Evolutionary conservation across 2,113 vertebrate genomes (phyloP).

Genomic region (Leucopsar rothschildi): DNA sequence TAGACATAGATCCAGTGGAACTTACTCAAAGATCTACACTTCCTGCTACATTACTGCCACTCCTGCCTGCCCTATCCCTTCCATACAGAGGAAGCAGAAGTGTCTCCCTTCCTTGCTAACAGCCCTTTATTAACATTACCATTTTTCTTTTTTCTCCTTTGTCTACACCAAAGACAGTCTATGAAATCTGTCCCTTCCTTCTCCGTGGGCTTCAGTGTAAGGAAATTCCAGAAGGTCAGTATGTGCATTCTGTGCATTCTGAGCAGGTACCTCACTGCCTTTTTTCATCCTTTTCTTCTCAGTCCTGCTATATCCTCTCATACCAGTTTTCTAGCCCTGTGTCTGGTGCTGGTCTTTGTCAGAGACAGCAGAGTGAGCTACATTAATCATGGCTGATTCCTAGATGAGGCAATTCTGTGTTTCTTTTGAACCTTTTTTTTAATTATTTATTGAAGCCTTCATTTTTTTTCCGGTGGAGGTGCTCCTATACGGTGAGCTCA

Average conservation of each 20-base stretch:
- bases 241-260: not conserved
- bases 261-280: not conserved
- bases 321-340: not conserved
- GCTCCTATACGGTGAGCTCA: not conserved
- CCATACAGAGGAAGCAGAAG: not conserved
- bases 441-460: not conserved
- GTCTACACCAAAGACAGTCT: not conserved
- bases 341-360: constrained; percentile 6
- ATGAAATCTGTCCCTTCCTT: not conserved
- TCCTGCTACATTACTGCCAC: not conserved
- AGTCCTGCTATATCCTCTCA: not conserved
- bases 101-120: not conserved
- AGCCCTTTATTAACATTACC: not conserved
- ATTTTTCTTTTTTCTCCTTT: not conserved
- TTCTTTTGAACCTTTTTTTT: not conserved
- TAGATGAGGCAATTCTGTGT: not conserved
- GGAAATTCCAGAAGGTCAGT: not conserved
- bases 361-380: not conserved
- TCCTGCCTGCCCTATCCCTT: not conserved
- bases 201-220: not conserved
- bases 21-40: not conserved
- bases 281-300: not conserved
- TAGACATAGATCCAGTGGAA: not conserved
- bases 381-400: not conserved
- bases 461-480: not conserved